Evolutionary conservation across 1,140 invertebrate species (phyloP), one percentile per base, ranked within the genome.

Genomic region (Drosophila sp.): DNA sequence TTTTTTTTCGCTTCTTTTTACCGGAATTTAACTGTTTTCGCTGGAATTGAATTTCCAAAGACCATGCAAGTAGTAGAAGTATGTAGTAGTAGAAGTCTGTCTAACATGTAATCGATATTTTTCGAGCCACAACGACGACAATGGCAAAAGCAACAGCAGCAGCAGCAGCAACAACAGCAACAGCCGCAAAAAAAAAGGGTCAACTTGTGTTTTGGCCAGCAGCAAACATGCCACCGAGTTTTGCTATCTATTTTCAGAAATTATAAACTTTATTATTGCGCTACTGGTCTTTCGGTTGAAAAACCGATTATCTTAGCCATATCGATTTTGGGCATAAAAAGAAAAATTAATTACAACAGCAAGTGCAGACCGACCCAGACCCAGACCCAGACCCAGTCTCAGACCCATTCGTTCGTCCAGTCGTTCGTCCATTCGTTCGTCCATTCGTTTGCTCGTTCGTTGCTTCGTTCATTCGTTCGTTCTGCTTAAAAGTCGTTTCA

Each of bases 21-120:
- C 80, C 84, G 84, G 84, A 89, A 89, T 89, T 89, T 89, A 90
- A 89, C 84, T 89, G 84, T 89, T 89, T 89, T 89, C 84, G 79
- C 79, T 84, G 80, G 84, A 89, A 89, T 89, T 89, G 84, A 84
- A 89, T 89, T 89, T 89, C 71, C 80, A 77, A 78, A 69, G 79
- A 60, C 47, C 60, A 70, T 61, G 54, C 41, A 64, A 32, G 32
- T 47, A 38, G 35, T 38, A 38, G 35, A 11, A 38, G 35, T 38
- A 38, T 38, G 35, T 38, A 44, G 66, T 60, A 70, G 40, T 62
- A 80, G 44, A 47, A 47, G 44, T 50, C 44, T 50, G 80, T 70
- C 80, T 89, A 87, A 76, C 84, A 89, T 89, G 84, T 89, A 89
- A 89, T 89, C 84, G 84, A 89, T 89, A 89, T 83, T 89, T 89